Percentiles rank a stretch among this genome's conserved stretches.
These are phyloP conservation scores for Pleuronectes platessa DNA, from an alignment of 2,113 vertebrate genomes.

Conservation along the genomic window DNA sequence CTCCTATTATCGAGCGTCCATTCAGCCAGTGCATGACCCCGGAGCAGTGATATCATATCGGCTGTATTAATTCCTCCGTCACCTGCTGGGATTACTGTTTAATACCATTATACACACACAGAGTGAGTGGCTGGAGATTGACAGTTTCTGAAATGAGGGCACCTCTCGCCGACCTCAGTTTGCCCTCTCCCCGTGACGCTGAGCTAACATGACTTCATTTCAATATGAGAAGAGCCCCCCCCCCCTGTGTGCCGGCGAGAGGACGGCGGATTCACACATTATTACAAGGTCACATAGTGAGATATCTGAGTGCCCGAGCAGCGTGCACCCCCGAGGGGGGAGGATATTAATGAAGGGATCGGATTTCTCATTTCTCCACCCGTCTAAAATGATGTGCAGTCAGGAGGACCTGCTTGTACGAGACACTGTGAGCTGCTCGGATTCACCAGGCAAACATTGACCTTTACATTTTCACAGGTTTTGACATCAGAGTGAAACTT, in stretches of 20 bases:
- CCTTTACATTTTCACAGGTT: background rate
- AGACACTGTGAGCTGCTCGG: background rate
- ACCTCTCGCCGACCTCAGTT: conserved; percentile 39
- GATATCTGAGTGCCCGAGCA: conserved; percentile 11
- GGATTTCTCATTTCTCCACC: conserved; percentile 34
- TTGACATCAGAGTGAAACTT: too few species aligned
- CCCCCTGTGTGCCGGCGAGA: conserved; percentile 18
- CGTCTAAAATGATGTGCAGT: background rate
- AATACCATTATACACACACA: conserved; percentile 47
- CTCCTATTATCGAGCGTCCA: conserved; percentile 38
- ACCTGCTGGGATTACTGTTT: conserved; percentile 45
- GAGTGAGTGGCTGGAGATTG: conserved; percentile 45
- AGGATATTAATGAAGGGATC: conserved; percentile 42
- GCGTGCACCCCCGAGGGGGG: conserved; percentile 5
- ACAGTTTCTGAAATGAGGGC: conserved; percentile 54
- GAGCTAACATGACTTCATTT: conserved; percentile 57
- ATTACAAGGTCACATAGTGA: conserved; percentile 34
- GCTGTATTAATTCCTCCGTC: conserved; percentile 27
- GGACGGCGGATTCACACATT: conserved; percentile 43
- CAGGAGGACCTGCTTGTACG: background rate
- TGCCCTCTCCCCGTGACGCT: conserved; percentile 45
- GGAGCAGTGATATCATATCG: conserved; percentile 52
- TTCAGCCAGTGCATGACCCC: conserved; percentile 25
- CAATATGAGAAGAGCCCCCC: conserved; percentile 15
- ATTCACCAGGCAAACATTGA: background rate